A percentile compares a stretch with the other conserved stretches of the same genome.
phyloP scores from a whole-genome alignment of 2,113 vertebrate species.

The rabbit (Oryctolagus cuniculus) region DNA sequence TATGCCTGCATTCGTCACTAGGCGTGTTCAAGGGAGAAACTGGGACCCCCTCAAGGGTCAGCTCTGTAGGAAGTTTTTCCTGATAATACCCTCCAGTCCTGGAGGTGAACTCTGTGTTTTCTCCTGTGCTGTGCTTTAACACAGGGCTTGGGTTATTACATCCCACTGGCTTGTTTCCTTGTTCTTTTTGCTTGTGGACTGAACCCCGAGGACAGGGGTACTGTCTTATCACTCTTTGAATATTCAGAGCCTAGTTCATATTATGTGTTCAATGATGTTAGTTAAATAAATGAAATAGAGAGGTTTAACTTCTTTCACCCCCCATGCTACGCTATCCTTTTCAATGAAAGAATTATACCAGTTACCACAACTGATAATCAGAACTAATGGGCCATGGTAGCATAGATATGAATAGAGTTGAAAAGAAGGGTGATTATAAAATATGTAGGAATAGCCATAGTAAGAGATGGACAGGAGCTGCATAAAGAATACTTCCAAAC shows the following conservation, averaged over 20 bases:
- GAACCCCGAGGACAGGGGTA: neutral
- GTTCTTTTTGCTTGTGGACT: neutral
- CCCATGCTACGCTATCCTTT: neutral
- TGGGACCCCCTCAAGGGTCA: neutral
- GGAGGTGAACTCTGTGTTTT: neutral
- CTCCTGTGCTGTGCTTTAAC: neutral
- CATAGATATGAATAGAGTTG: neutral
- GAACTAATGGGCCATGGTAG: conserved; percentile 1
- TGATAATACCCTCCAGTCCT: neutral
- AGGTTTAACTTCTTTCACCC: neutral
- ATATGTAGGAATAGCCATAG: neutral
- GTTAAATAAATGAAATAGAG: neutral
- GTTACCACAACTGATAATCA: neutral
- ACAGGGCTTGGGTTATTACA: neutral
- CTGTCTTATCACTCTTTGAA: neutral
- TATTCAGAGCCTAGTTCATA: neutral
- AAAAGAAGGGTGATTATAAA: conserved; percentile 23
- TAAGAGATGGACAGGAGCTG: neutral
- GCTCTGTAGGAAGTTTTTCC: neutral
- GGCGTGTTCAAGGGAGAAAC: neutral
- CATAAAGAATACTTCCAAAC: neutral
- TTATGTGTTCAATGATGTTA: conserved; percentile 18
- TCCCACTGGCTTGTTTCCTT: conserved; percentile 27
- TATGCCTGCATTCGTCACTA: neutral
- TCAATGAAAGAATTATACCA: conserved; percentile 18